Conservation (phyloP, 1,140 invertebrate genomes). For the Drosophila guanche region DNA sequence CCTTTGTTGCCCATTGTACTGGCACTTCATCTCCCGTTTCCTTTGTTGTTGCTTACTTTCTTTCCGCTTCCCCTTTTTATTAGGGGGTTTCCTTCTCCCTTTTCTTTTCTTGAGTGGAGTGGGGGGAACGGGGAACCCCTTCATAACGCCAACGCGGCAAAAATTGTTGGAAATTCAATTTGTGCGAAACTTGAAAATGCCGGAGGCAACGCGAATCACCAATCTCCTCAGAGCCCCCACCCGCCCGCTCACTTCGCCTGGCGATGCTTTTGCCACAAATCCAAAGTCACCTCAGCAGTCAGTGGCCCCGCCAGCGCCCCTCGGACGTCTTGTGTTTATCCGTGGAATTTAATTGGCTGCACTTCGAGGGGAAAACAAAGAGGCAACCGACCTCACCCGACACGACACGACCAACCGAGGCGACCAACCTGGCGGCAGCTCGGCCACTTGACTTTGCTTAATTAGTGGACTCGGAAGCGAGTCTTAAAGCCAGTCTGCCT, state of each 20-base stretch:
- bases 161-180: constrained; percentile 79
- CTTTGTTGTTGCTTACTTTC: constrained; percentile 38
- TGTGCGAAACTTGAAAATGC: constrained; percentile 61
- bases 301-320: neutral
- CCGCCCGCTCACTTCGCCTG: neutral
- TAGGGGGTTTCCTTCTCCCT: constrained; percentile 1
- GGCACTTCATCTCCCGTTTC: constrained; percentile 39
- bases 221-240: neutral
- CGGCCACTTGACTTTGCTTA: constrained; percentile 47
- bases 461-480: constrained; percentile 32
- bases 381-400: constrained; percentile 10
- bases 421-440: constrained; percentile 42
- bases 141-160: constrained; percentile 56
- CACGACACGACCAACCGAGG: neutral
- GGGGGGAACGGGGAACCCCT: neutral
- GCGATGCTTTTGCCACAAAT: constrained; percentile 29
- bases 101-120: neutral
- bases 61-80: constrained; percentile 18
- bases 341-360: constrained; percentile 74
- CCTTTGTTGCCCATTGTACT: constrained; percentile 44
- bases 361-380: constrained; percentile 19
- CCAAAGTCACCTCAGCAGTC: constrained; percentile 55
- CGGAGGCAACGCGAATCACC: constrained; percentile 32
- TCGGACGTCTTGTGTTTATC: constrained; percentile 64
- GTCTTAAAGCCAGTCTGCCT: too few species aligned